Conservation (phyloP, 2,113 vertebrate species). For the Amphilophus citrinellus region DNA sequence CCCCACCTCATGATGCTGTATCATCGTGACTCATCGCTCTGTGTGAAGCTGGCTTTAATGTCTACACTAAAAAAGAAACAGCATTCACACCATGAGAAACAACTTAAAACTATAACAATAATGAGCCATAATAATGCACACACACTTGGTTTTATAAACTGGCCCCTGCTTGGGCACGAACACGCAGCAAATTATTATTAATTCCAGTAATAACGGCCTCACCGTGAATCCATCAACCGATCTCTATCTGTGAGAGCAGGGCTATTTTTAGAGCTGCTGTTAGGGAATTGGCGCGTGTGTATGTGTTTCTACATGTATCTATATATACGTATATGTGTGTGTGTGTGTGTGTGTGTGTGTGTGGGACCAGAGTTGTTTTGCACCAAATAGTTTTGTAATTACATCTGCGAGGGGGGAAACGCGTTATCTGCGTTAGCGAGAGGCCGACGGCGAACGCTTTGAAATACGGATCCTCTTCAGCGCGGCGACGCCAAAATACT, state of each 20-base stretch:
- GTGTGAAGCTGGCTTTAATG: background rate
- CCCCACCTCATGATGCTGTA: background rate
- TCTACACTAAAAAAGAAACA: background rate
- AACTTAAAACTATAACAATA: background rate
- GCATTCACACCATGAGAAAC: background rate
- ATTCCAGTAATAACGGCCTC: slow-evolving; percentile 45
- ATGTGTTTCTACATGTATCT: slow-evolving; percentile 15
- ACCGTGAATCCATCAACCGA: slow-evolving; percentile 63
- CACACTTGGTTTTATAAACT: background rate
- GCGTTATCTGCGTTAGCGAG: slow-evolving; percentile 78
- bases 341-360: slow-evolving; percentile 12
- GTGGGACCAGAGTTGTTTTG: slow-evolving; percentile 65
- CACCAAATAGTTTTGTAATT: slow-evolving; percentile 82
- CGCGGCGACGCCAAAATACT: slow-evolving; percentile 74
- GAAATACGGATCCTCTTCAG: slow-evolving; percentile 80
- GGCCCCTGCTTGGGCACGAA: background rate
- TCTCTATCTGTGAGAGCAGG: slow-evolving; percentile 54
- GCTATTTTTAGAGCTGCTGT: slow-evolving; percentile 61
- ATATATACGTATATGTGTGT: background rate
- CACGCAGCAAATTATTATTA: slow-evolving; percentile 48
- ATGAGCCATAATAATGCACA: slow-evolving; percentile 23
- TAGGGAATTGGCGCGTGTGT: slow-evolving; percentile 20
- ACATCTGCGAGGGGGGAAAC: slow-evolving; percentile 76
- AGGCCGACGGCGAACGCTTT: slow-evolving; percentile 78
- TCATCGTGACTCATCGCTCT: background rate